phyloP scores from a whole-genome alignment of 2,113 vertebrate species.

The Bos javanicus region DNA sequence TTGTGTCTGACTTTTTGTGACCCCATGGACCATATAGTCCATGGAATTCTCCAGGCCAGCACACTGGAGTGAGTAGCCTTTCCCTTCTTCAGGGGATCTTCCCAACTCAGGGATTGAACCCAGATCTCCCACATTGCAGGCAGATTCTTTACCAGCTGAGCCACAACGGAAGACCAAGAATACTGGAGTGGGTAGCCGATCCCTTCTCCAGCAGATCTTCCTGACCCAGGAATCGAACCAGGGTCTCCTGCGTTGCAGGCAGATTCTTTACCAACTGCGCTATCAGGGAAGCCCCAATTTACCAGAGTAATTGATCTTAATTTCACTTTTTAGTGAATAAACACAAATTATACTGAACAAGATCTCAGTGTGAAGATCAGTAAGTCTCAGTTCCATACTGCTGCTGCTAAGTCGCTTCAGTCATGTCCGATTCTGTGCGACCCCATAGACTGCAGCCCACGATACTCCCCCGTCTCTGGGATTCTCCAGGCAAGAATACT shows the following conservation, averaged over 20 bases:
- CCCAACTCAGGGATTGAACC: background rate
- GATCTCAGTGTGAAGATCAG: background rate
- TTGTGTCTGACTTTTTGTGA: background rate
- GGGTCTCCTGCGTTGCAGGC: background rate
- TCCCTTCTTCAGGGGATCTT: background rate
- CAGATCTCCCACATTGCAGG: background rate
- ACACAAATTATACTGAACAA: background rate
- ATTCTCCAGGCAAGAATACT: too few species aligned
- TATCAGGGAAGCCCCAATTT: background rate
- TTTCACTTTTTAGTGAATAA: background rate
- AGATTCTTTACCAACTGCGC: background rate
- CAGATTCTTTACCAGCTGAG: background rate
- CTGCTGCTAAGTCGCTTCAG: too few species aligned
- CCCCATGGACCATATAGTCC: background rate
- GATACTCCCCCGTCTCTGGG: too few species aligned
- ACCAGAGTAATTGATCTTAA: background rate
- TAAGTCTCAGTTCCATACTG: background rate
- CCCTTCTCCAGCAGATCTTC: background rate
- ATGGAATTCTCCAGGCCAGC: background rate
- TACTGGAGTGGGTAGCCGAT: background rate
- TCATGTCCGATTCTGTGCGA: too few species aligned
- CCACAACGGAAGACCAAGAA: background rate
- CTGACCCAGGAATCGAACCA: rapidly evolving
- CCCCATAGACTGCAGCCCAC: too few species aligned
- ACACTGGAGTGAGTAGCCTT: background rate